phyloP scores from a whole-genome alignment of 2,797 vertebrate genomes.

The Hypotaenidia philippensis region DNA sequence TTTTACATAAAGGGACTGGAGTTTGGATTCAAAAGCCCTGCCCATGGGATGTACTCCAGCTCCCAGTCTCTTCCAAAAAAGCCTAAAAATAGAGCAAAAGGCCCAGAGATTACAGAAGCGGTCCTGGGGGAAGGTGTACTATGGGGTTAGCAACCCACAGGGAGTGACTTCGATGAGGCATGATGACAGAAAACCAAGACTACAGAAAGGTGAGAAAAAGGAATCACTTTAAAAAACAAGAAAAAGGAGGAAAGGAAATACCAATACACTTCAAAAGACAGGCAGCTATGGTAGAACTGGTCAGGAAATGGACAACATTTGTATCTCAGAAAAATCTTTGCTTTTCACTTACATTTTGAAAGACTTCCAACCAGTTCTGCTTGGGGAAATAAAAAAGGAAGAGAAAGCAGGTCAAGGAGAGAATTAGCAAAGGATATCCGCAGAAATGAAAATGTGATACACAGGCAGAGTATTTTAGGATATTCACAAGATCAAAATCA shows the following conservation, averaged over 20 bases:
- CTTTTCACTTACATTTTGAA: constrained; percentile 73
- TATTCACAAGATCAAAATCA: constrained; percentile 7
- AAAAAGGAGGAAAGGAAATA: background rate
- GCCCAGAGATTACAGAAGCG: background rate
- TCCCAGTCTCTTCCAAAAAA: background rate
- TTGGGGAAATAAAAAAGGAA: constrained; percentile 60
- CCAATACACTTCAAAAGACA: background rate
- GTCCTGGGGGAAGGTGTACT: background rate
- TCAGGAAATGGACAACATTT: constrained; percentile 42
- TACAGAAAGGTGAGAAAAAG: background rate
- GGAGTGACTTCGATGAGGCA: background rate
- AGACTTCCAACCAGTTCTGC: constrained; percentile 75
- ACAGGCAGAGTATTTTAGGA: constrained; percentile 9
- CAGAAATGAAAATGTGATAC: constrained; percentile 26
- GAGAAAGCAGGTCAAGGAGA: constrained; percentile 51
- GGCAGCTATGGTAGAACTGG: constrained; percentile 21
- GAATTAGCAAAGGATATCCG: constrained; percentile 16
- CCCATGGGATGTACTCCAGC: background rate
- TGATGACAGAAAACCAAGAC: background rate
- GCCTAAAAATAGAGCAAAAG: background rate
- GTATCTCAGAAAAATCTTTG: constrained; percentile 42
- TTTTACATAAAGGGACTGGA: background rate
- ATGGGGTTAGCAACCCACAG: background rate
- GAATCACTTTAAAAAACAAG: background rate
- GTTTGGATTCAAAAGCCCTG: background rate